Base-by-base conservation (phyloP, 2,113 vertebrate genomes). In the Zosterops japonicus region DNA sequence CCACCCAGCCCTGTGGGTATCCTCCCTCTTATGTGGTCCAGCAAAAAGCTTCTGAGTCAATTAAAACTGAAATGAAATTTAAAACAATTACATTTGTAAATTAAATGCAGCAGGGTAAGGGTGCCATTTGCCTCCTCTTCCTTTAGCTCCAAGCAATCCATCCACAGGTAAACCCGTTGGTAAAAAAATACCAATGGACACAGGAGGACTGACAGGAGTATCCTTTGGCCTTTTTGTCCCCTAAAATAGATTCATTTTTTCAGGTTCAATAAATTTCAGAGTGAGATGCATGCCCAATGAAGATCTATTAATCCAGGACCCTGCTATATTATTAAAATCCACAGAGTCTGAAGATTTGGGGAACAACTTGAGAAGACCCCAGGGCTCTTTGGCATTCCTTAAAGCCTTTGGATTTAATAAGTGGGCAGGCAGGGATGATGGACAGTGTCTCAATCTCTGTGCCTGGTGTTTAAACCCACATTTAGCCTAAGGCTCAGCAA, bases 1-100 rank as follows among this genome's bases (percentile, higher is more conserved):
- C 39, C 4, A 5, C 31, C 14, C 64, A 75, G 21, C 50, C 41
- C 20, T 75, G 25, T 55, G 25, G 21, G 50, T 25, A 60, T 46
- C 10, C 14, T 46, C 14, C 15, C 57, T 71, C 14, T 33, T 8
- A 2, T 7, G 1, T 1, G 1, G 36, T 60, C 46, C 25, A 9
- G 52, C 33, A 76, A 87, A 65, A n/a, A 65, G 35, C 56, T 70
- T 24, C 50, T 2, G 1, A 41, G 7, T 61, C 72, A 41, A 8
- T 47, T 1, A 2, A 90, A 80, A 46, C 3, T 65, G 44, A 69
- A 90, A 59, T 55, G 0, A 59, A 64, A 49, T 39, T 39, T 41
- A 46, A 65, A 39, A 4, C 14, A 50, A 50, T 35, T 31, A 53
- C 6, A 79, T 70, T 44, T 65, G 41, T 41, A 65, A 41, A 41